Evolutionary conservation across 2,888 invertebrate species (phyloP), one percentile per base, ranked within the genome.

Genomic region (Drosophila neonasuta): DNA sequence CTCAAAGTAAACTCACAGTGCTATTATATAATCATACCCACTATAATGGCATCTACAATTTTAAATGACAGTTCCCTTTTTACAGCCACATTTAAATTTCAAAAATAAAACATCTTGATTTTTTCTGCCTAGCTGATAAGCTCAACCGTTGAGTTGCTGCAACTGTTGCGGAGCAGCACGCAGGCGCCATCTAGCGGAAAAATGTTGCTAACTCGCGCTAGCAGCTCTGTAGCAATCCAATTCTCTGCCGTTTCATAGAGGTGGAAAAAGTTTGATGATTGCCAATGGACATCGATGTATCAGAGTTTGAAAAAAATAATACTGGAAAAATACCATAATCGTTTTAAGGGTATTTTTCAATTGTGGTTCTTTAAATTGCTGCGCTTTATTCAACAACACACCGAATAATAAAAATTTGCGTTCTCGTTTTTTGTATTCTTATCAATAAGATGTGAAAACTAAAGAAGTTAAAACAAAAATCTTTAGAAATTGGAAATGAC

Each of bases 181-280:
- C 20, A 11, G 13, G 15, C 74, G 74, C 71, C 74, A 67, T n/a
- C 76, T 74, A 15, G 67, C 77, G 74, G 72, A 57, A 67, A 59
- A 44, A 49, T 20, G 46, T 20, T 0, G 0, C 4, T 9, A n/a
- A n/a, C 20, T 15, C 6, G 46, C 7, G 24, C 39, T 9, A 6
- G 32, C 34, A 57, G 64, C 61, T 77, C 74, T 57, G 57, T 72
- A 69, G 68, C 77, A 69, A 75, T 68, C 75, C 78, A 77, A 76
- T 74, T 75, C 74, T 66, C 70, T 66, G 69, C 77, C 73, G 36
- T n/a, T n/a, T n/a, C 4, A n/a, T n/a, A 36, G 4, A 11, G 36
- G 36, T 36, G n/a, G 4, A n/a, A 11, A 5, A n/a, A 36, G n/a
- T n/a, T n/a, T 9, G 24, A 6, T 32, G 1, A 9, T 10, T 32